These are phyloP conservation scores for Eupithecia subfuscata DNA, from an alignment of 2,888 invertebrate species.

Conservation along the genomic window DNA sequence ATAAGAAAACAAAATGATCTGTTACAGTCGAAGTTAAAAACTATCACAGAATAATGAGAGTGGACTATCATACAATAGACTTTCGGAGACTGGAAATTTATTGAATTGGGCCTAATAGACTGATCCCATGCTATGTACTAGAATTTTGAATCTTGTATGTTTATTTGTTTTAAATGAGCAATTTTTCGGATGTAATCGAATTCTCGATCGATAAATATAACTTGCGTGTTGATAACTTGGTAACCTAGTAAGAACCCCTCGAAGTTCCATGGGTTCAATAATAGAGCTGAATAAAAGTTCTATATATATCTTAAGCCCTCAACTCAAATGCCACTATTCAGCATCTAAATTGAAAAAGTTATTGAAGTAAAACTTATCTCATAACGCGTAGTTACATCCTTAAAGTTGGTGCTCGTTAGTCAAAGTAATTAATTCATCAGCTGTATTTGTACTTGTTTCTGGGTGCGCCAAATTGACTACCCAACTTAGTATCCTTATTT, in stretches of 20 bases:
- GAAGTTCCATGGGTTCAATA: background rate
- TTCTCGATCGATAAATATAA: background rate
- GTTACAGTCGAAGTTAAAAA: background rate
- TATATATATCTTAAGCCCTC: background rate
- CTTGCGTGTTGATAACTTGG: background rate
- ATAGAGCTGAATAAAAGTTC: background rate
- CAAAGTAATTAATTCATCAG: conserved; percentile 43
- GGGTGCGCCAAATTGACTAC: conserved; percentile 3
- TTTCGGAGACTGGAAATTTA: no score
- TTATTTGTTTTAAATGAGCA: no score
- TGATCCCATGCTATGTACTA: no score
- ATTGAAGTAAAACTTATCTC: conserved; percentile 35
- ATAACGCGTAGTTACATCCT: conserved; percentile 43
- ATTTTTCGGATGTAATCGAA: background rate
- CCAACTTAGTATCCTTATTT: background rate
- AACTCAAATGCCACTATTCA: conserved; percentile 21
- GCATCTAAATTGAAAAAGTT: conserved; percentile 42
- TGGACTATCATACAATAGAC: no score
- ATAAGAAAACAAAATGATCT: background rate
- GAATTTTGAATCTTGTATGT: no score
- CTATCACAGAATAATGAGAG: background rate
- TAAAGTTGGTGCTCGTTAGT: conserved; percentile 43
- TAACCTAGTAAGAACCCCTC: background rate
- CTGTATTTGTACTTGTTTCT: conserved; percentile 34
- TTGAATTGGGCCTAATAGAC: no score